These are phyloP conservation scores for Rhegmatorhina hoffmannsi DNA, from an alignment of 2,113 vertebrate species.

Conservation along the genomic window DNA sequence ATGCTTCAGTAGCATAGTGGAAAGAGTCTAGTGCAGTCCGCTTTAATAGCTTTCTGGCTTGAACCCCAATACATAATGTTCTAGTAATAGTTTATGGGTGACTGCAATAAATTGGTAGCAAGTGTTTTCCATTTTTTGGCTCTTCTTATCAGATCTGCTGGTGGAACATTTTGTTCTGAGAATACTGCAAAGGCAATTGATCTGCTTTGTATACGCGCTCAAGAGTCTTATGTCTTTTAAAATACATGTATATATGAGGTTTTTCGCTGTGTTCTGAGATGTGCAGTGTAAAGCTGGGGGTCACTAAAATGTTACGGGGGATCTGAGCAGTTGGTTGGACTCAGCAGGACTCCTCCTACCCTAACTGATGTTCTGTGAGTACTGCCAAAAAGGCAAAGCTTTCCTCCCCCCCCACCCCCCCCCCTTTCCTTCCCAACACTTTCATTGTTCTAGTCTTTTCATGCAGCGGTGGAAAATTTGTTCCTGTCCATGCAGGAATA, in stretches of 20 bases:
- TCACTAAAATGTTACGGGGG: constrained; percentile 16
- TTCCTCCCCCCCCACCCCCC: background rate
- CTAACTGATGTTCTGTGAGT: constrained; percentile 49
- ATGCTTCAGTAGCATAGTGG: constrained; percentile 73
- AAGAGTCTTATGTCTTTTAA: constrained; percentile 48
- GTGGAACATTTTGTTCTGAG: constrained; percentile 80
- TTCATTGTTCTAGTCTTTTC: constrained; percentile 52
- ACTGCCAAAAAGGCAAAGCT: constrained; percentile 32
- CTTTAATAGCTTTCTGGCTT: constrained; percentile 82
- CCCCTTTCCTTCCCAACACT: background rate
- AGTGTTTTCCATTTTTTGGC: constrained; percentile 82
- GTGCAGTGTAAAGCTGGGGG: background rate
- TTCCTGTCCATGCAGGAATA: background rate
- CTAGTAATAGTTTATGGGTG: constrained; percentile 84
- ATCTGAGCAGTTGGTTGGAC: constrained; percentile 57
- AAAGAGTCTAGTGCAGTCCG: constrained; percentile 70
- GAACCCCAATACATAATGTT: constrained; percentile 83
- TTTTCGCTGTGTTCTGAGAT: background rate
- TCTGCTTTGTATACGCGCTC: constrained; percentile 67
- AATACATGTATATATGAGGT: constrained; percentile 48
- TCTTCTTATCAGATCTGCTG: constrained; percentile 76
- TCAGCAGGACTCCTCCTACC: constrained; percentile 50
- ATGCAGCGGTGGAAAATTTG: constrained; percentile 45
- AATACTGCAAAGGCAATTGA: constrained; percentile 76
- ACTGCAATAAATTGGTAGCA: constrained; percentile 80